These are phyloP conservation scores for Bubalus kerabau DNA, from an alignment of 2,113 vertebrate species.

Conservation along the genomic window DNA sequence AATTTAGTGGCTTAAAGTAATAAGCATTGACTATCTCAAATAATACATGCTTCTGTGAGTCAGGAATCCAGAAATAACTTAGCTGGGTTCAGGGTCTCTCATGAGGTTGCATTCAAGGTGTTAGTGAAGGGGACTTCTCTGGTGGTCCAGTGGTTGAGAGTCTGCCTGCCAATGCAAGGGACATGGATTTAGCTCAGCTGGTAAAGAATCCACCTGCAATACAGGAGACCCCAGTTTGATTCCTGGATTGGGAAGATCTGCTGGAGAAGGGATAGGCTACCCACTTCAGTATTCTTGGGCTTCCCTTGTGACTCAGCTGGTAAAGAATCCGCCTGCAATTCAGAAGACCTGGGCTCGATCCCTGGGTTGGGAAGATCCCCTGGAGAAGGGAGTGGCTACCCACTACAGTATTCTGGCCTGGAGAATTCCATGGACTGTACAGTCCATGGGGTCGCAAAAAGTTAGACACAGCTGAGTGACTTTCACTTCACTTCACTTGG, in stretches of 20 bases:
- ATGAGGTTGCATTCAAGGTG: background rate
- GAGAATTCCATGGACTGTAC: background rate
- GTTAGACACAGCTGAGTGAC: background rate
- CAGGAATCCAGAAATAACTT: background rate
- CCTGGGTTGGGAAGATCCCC: background rate
- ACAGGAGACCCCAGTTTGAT: background rate
- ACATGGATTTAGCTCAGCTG: background rate
- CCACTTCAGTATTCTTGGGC: background rate
- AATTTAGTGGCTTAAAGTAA: background rate
- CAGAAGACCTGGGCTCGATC: fast-evolving
- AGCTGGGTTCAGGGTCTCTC: background rate
- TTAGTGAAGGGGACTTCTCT: background rate
- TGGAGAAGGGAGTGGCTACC: background rate
- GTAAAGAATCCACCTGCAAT: background rate
- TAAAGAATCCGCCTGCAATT: background rate
- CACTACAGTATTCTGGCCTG: background rate
- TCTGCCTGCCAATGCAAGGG: background rate
- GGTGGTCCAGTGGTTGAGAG: background rate
- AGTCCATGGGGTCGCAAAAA: background rate
- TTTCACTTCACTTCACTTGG: background rate
- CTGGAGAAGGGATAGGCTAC: background rate
- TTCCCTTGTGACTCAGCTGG: background rate
- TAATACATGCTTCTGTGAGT: background rate
- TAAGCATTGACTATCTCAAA: background rate
- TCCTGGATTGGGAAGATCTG: background rate